Evolutionary conservation across 23 tunicate genomes (phyloP).

Genomic region (Phallusia fumigata): DNA sequence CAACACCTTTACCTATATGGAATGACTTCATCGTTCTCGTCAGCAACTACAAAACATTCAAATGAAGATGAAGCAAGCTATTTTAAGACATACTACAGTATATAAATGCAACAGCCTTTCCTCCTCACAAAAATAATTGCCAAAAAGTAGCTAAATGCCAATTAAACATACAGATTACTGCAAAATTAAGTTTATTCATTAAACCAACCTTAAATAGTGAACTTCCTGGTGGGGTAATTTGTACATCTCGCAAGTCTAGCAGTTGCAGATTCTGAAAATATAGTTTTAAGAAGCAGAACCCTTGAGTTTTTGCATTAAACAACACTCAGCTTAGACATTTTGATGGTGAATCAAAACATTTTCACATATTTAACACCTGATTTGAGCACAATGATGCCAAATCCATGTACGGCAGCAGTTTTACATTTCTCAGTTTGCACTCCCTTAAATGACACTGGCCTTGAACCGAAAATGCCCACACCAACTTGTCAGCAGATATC

Average conservation of each 20-base stretch:
- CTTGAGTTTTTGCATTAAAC: neutral
- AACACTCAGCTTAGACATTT: no score
- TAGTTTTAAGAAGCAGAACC: neutral
- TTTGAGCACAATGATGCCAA: neutral
- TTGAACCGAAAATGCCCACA: neutral
- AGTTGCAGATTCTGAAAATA: neutral
- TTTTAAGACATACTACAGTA: no score
- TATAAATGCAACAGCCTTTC: no score
- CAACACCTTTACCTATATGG: neutral
- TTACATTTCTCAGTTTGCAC: neutral
- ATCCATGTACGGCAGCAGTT: neutral
- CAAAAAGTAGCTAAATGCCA: no score
- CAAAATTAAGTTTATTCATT: no score
- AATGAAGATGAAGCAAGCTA: neutral
- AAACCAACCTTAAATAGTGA: neutral
- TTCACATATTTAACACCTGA: neutral
- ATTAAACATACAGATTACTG: no score
- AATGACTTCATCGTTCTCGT: neutral
- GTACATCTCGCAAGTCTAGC: neutral
- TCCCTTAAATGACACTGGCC: neutral
- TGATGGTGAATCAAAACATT: neutral
- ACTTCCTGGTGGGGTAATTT: neutral
- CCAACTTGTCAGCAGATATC: neutral
- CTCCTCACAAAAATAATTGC: no score
- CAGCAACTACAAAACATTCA: neutral